These are phyloP conservation scores for Poeciliopsis infans DNA, from an alignment of 2,797 vertebrate species.

Conservation along the genomic window DNA sequence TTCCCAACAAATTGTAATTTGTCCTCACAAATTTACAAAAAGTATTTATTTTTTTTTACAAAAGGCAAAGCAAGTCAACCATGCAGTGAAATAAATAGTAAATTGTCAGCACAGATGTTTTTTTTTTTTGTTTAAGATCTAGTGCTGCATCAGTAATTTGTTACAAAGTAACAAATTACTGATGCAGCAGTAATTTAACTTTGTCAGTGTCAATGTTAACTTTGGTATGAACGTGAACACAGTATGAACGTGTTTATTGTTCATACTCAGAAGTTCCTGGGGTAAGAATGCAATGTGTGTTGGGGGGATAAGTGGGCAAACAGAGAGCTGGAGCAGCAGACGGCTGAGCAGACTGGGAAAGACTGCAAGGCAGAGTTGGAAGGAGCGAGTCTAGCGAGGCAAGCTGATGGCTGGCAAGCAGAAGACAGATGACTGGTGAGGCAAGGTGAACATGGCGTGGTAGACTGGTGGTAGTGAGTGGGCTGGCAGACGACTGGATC, in stretches of 20 bases:
- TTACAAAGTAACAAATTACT: too few relatives aligned
- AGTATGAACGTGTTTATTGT: slow-evolving; percentile 5
- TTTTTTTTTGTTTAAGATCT: not conserved
- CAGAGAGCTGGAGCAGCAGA: slow-evolving; percentile 6
- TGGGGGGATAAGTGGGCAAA: not conserved
- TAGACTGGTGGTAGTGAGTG: slow-evolving; percentile 16
- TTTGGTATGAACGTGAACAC: too few relatives aligned
- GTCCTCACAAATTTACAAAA: not conserved
- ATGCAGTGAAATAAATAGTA: not conserved
- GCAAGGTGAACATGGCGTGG: slow-evolving; percentile 10
- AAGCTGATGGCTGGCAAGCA: slow-evolving; percentile 14
- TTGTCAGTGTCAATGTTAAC: not conserved
- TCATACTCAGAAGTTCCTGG: not conserved
- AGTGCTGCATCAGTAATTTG: not conserved
- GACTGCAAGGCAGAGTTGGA: slow-evolving; percentile 13
- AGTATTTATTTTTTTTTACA: not conserved
- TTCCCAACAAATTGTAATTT: not conserved
- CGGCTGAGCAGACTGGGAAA: not conserved
- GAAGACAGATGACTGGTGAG: slow-evolving; percentile 18
- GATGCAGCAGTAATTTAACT: too few relatives aligned
- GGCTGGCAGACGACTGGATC: slow-evolving; percentile 3
- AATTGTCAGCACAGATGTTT: not conserved
- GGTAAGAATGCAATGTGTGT: not conserved
- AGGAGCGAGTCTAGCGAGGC: slow-evolving; percentile 7
- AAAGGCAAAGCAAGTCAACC: not conserved